Evolutionary conservation across 2,113 vertebrate genomes (phyloP).

Genomic region (Nothocercus julius): DNA sequence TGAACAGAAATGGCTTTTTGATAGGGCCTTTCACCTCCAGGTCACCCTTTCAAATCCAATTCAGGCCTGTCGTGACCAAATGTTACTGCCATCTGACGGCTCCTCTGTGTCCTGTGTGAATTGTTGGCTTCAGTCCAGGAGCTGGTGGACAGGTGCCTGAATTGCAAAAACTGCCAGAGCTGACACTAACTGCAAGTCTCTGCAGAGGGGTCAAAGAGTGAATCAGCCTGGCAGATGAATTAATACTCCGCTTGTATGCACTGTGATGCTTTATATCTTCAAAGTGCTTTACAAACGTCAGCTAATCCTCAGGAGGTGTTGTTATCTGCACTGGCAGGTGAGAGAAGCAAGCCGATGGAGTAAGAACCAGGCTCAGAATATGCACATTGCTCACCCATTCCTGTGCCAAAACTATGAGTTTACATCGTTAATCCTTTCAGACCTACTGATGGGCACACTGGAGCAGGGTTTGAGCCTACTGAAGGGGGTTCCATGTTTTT

Average conservation of each 20-base stretch:
- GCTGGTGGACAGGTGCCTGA: conserved; percentile 63
- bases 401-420: neutral
- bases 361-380: conserved; percentile 31
- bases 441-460: neutral
- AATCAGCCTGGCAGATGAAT: conserved; percentile 37
- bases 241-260: neutral
- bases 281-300: conserved; percentile 16
- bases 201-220: conserved; percentile 43
- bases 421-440: neutral
- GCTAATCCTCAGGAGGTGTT: conserved; percentile 46
- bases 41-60: conserved; percentile 68
- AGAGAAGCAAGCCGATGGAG: conserved; percentile 15
- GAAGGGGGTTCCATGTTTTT: neutral
- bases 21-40: conserved; percentile 64
- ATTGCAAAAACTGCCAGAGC: conserved; percentile 28
- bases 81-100: conserved; percentile 58
- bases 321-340: conserved; percentile 48
- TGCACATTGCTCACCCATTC: conserved; percentile 19
- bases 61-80: conserved; percentile 64
- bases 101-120: conserved; percentile 44
- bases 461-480: neutral
- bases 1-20: conserved; percentile 50
- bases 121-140: conserved; percentile 56
- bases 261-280: conserved; percentile 27
- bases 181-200: conserved; percentile 50